These are phyloP conservation scores for Crepidodera aurea DNA, from an alignment of 2,888 invertebrate species.

Conservation along the genomic window DNA sequence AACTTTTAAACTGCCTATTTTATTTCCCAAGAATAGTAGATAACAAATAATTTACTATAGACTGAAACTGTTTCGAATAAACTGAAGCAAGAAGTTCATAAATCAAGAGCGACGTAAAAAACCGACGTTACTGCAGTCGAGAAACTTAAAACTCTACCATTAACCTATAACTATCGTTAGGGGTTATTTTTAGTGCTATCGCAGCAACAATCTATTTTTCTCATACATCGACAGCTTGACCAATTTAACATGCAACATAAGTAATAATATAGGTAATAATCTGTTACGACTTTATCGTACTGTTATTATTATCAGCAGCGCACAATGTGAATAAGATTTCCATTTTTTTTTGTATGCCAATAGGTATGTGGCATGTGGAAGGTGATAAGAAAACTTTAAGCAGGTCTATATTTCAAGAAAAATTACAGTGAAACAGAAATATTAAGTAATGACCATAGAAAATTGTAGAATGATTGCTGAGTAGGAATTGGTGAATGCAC, in stretches of 20 bases:
- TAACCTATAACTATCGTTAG: slow-evolving; percentile 13
- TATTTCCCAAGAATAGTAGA: not conserved
- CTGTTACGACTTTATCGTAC: slow-evolving; percentile 36
- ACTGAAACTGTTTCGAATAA: not conserved
- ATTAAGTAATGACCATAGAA: slow-evolving; percentile 15
- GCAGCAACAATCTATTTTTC: slow-evolving; percentile 3
- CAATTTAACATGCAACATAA: slow-evolving; percentile 41
- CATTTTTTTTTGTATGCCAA: slow-evolving; percentile 32
- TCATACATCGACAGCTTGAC: slow-evolving; percentile 33
- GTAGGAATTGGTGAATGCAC: slow-evolving; percentile 1
- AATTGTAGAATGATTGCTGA: slow-evolving; percentile 14
- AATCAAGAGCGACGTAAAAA: slow-evolving; percentile 12
- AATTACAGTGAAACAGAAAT: slow-evolving; percentile 14
- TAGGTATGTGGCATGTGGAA: slow-evolving; percentile 26
- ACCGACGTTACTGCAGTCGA: slow-evolving; percentile 4
- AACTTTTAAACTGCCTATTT: not conserved
- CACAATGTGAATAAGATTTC: slow-evolving; percentile 34
- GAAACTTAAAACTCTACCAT: slow-evolving; percentile 14
- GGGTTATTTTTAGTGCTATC: slow-evolving; percentile 18
- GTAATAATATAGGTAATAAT: slow-evolving; percentile 43
- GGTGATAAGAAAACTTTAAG: slow-evolving; percentile 26
- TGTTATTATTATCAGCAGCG: slow-evolving; percentile 35
- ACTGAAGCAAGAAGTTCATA: not conserved
- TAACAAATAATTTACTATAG: not conserved
- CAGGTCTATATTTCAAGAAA: slow-evolving; percentile 19